Conservation (phyloP, 2,888 invertebrate species). For the Clivina fossor region DNA sequence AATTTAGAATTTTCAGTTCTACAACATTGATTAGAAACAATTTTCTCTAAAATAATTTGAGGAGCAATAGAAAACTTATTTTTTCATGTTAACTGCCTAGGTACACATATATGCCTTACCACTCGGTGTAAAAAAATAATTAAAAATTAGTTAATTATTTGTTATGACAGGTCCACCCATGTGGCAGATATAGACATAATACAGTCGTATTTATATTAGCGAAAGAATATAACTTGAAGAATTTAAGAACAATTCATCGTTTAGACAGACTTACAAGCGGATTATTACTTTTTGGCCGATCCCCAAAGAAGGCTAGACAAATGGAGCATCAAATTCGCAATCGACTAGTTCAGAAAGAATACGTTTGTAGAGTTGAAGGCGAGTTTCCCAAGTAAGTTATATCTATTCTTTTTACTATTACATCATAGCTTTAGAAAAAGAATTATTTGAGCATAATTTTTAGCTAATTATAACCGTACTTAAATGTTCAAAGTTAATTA, state of each 20-base stretch:
- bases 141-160: not conserved
- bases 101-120: no score
- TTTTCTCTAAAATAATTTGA: no score
- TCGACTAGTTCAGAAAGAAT: conserved; percentile 90
- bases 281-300: conserved; percentile 88
- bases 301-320: conserved; percentile 88
- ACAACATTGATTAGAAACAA: no score
- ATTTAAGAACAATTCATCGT: conserved; percentile 91
- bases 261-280: conserved; percentile 95
- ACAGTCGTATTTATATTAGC: conserved; percentile 95
- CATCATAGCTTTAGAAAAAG: no score
- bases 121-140: not conserved
- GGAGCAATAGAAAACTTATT: no score
- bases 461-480: no score
- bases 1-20: no score
- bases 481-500: no score
- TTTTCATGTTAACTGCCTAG: no score
- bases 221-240: conserved; percentile 92
- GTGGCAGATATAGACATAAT: conserved; percentile 97
- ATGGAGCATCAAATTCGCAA: conserved; percentile 95
- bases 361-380: conserved; percentile 93
- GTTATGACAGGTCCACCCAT: conserved; percentile 86
- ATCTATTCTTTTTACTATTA: not conserved
- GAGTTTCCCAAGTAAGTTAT: conserved; percentile 82
- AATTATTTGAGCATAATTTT: no score